Evolutionary conservation across 2,113 vertebrate genomes (phyloP).

Genomic region (Euleptes europaea): DNA sequence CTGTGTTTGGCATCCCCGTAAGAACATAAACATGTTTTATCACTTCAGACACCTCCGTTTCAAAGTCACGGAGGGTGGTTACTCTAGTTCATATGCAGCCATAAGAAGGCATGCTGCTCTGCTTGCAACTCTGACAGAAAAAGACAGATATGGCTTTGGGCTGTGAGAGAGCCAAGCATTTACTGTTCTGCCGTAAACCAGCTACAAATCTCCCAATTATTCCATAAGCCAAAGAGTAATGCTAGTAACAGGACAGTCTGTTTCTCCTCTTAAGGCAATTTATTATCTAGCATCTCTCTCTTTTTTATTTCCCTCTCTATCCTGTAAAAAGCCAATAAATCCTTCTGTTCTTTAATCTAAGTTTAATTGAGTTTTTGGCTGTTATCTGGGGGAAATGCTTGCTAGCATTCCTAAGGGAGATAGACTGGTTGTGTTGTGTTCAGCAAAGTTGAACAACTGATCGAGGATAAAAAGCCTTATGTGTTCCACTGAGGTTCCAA

Average conservation of each 20-base stretch:
- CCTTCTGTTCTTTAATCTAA: constrained; percentile 66
- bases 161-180: constrained; percentile 29
- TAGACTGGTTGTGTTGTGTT: constrained; percentile 20
- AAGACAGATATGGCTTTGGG: constrained; percentile 49
- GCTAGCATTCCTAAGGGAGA: constrained; percentile 53
- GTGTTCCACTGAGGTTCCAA: constrained; percentile 37
- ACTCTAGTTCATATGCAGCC: not conserved
- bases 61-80: constrained; percentile 38
- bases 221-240: constrained; percentile 40
- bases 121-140: constrained; percentile 22
- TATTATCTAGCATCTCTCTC: constrained; percentile 57
- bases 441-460: constrained; percentile 45
- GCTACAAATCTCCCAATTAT: constrained; percentile 43
- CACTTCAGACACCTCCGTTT: constrained; percentile 33
- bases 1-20: constrained; percentile 17
- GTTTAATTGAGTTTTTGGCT: constrained; percentile 64
- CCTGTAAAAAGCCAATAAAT: constrained; percentile 60
- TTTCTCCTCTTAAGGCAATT: constrained; percentile 56
- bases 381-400: constrained; percentile 67
- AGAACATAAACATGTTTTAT: constrained; percentile 44
- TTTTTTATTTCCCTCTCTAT: constrained; percentile 40
- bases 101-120: constrained; percentile 21
- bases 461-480: constrained; percentile 52
- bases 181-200: constrained; percentile 1
- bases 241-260: constrained; percentile 23